Evolutionary conservation across 2,888 invertebrate species (phyloP).

Genomic region (Acleris cristana): DNA sequence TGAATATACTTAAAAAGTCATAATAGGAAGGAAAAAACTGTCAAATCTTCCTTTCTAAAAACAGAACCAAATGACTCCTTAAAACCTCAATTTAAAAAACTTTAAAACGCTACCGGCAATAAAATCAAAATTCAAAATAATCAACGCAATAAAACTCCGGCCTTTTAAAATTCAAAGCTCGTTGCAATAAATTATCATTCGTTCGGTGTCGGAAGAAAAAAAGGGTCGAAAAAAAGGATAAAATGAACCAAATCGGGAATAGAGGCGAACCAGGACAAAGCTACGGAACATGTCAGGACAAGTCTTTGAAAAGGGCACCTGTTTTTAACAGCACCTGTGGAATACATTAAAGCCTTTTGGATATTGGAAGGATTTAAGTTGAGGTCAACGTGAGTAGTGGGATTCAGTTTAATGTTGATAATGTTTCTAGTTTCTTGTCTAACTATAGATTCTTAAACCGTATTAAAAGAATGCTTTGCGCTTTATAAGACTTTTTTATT

Average conservation of each 20-base stretch:
- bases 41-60: no score
- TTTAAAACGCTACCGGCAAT: constrained; percentile 40
- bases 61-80: not conserved
- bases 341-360: constrained; percentile 58
- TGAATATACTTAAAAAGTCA: no score
- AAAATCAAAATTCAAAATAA: constrained; percentile 41
- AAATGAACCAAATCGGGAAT: constrained; percentile 64
- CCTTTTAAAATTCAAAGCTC: constrained; percentile 53
- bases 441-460: no score
- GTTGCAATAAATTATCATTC: constrained; percentile 71
- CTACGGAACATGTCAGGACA: constrained; percentile 76
- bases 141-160: constrained; percentile 38
- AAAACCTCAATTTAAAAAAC: constrained; percentile 7
- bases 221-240: constrained; percentile 52
- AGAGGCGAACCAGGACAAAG: constrained; percentile 65
- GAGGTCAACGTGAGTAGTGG: constrained; percentile 25
- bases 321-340: constrained; percentile 74
- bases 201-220: constrained; percentile 50
- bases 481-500: no score
- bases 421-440: no score
- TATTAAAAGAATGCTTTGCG: no score
- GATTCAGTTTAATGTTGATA: not conserved
- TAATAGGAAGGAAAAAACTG: no score
- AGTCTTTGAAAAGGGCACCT: constrained; percentile 66
- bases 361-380: constrained; percentile 43